phyloP scores from a whole-genome alignment of 2,888 invertebrate species.

The Choristoneura rosaceana region DNA sequence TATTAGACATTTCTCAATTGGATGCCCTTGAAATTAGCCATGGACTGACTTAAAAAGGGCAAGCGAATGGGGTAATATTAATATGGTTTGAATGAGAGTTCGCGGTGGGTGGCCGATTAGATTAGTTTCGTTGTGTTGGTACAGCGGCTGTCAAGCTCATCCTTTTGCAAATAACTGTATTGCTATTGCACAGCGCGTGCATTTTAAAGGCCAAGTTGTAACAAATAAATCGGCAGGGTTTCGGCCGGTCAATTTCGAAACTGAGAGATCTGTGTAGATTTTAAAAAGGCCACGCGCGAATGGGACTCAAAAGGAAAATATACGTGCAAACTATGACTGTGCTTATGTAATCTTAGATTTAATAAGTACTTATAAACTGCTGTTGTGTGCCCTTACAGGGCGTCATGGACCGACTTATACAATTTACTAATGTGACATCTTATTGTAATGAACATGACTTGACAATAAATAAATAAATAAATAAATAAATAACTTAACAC shows the following conservation, averaged over 20 bases:
- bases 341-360: too few species aligned
- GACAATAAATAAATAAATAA: too few species aligned
- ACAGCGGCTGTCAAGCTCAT: constrained; percentile 27
- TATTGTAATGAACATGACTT: too few species aligned
- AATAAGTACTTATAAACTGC: too few species aligned
- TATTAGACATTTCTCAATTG: constrained; percentile 30
- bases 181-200: neutral
- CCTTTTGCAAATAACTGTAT: constrained; percentile 16
- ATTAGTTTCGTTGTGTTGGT: constrained; percentile 27
- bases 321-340: too few species aligned
- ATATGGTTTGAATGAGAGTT: constrained; percentile 26
- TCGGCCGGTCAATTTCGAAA: neutral
- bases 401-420: too few species aligned
- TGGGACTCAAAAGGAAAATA: too few species aligned
- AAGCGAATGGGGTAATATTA: constrained; percentile 24
- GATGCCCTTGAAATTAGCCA: constrained; percentile 22
- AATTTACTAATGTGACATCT: too few species aligned
- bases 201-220: neutral
- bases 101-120: constrained; percentile 35
- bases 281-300: too few species aligned
- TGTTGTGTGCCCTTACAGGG: too few species aligned
- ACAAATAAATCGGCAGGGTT: neutral
- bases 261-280: neutral
- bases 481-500: too few species aligned
- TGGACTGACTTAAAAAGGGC: constrained; percentile 31